Evolutionary conservation across 2,888 invertebrate genomes (phyloP), one percentile per base, ranked within the genome.

Genomic region (Lingula anatina): DNA sequence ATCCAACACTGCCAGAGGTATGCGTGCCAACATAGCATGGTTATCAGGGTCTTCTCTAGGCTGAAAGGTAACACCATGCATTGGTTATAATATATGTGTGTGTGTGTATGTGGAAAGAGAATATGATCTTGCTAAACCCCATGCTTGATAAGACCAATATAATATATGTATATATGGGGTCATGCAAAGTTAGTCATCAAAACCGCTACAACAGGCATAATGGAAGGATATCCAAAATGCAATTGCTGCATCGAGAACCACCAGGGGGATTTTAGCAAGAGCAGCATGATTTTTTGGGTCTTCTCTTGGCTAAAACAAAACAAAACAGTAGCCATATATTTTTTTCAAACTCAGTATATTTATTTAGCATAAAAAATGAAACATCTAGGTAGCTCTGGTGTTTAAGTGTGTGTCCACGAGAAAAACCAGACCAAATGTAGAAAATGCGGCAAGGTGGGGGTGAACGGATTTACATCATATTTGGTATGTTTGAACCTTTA

Each of bases 211-310:
- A n/a, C n/a, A n/a, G n/a, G n/a, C n/a, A n/a, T n/a, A n/a, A n/a
- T n/a, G 18, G 64, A 74, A 73, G 74, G 74, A 73, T 73, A 92
- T 91, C 92, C 93, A 93, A 89, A 92, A 95, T 71, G 90, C 93
- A 69, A 95, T 89, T 37, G 74, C 75, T 54, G 80, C 77, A 64
- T 78, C 92, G 26, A 91, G 79, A 31, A 93, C 83, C 25, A 92
- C 90, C 50, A 95, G 80, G n/a, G 93, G 93, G 55, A 93, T 86
- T 56, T 86, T 86, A 1, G 91, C 88, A 46, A 93, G 83, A 52
- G 92, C 50, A 28, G 54, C 49, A 50, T 67, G 57, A 35, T 81
- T 83, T 18, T 82, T 81, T 46, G 82, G 81, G 62, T 85, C 83
- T 59, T 80, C 82, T 65, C 84, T 85, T 5, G 82, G 81, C 65